Conservation (phyloP, 2,888 invertebrate genomes). For the Oscheius myriophilus region DNA sequence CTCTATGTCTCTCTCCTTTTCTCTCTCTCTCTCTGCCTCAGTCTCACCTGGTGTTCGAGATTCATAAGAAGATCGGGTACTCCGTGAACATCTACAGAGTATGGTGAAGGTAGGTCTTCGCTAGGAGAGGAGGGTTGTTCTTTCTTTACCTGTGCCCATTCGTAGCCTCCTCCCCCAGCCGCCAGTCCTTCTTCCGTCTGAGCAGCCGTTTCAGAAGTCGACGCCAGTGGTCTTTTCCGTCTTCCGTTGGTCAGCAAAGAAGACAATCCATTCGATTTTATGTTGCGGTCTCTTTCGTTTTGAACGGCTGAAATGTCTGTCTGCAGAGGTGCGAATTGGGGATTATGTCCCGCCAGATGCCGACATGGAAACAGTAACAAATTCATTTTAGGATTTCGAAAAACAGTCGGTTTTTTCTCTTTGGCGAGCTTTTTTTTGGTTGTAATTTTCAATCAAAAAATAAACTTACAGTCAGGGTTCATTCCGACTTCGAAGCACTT, state of each 20-base stretch:
- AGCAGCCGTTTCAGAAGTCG: slow-evolving; percentile 15
- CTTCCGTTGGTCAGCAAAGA: slow-evolving; percentile 38
- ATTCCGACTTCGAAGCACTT: slow-evolving; percentile 66
- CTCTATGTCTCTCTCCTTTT: neutral
- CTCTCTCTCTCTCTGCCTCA: neutral
- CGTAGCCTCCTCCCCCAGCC: neutral
- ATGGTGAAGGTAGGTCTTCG: slow-evolving; percentile 33
- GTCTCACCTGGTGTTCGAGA: slow-evolving; percentile 26
- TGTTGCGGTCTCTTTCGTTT: slow-evolving; percentile 57
- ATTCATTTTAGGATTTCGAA: too few species aligned
- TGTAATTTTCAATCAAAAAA: neutral
- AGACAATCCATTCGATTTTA: slow-evolving; percentile 29
- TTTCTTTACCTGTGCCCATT: slow-evolving; percentile 21
- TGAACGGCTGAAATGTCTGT: slow-evolving; percentile 53
- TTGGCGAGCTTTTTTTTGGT: too few species aligned
- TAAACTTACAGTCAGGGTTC: slow-evolving; percentile 62
- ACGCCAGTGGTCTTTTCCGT: slow-evolving; percentile 30
- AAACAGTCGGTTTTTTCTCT: too few species aligned
- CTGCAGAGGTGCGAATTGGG: too few species aligned
- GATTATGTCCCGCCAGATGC: too few species aligned
- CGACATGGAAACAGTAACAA: neutral
- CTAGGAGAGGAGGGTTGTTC: slow-evolving; percentile 22
- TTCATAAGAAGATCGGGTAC: slow-evolving; percentile 30
- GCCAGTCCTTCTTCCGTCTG: slow-evolving; percentile 16
- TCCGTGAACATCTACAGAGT: slow-evolving; percentile 23